Conservation (phyloP, 2,113 vertebrate species). For the Rhinolophus sinicus region DNA sequence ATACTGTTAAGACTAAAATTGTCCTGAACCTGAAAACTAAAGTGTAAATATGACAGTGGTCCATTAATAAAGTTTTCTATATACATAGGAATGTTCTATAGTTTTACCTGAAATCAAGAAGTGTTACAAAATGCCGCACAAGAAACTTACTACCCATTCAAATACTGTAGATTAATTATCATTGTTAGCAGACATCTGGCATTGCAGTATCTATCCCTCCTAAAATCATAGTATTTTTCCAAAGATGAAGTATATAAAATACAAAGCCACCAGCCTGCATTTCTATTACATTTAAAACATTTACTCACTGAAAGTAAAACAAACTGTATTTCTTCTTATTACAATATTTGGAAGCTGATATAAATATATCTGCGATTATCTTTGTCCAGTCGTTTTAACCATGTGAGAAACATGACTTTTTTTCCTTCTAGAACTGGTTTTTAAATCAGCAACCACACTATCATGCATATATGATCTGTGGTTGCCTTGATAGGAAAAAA, state of each 20-base stretch:
- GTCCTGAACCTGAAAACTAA: not conserved
- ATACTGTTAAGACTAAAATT: not conserved
- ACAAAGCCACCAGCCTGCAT: not conserved
- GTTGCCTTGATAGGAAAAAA: constrained; percentile 6
- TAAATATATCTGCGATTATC: not conserved
- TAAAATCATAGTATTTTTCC: not conserved
- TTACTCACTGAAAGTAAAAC: constrained; percentile 43
- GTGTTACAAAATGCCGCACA: not conserved
- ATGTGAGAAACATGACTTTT: not conserved
- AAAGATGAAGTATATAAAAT: constrained; percentile 55
- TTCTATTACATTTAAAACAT: not conserved
- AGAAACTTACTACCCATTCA: not conserved
- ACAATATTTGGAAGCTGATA: constrained; percentile 34
- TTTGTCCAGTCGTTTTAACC: constrained; percentile 41
- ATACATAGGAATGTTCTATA: not conserved
- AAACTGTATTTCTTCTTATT: constrained; percentile 11
- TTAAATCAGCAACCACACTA: not conserved
- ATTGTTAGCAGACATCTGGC: not conserved
- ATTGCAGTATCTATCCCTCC: not conserved
- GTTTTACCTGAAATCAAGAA: constrained; percentile 6
- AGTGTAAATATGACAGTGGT: not conserved
- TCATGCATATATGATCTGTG: not conserved
- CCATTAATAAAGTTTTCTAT: not conserved
- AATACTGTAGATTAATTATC: not conserved
- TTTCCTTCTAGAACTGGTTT: constrained; percentile 33